A percentile compares a stretch with the other conserved stretches of the same genome.
phyloP scores from a whole-genome alignment of 2,113 vertebrate genomes.

The Sylvietta virens region DNA sequence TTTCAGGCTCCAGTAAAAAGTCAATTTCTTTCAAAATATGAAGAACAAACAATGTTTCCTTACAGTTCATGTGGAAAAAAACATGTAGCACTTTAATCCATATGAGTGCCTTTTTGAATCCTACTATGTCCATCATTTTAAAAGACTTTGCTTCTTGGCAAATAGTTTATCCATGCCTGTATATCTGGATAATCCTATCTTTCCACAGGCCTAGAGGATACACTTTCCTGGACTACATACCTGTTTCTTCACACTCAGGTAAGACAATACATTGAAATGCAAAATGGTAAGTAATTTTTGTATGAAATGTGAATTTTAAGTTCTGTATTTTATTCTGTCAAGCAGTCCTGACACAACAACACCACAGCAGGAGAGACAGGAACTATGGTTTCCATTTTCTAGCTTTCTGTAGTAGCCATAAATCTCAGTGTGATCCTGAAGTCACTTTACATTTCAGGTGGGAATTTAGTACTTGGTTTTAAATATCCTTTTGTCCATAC shows the following conservation, averaged over 20 bases:
- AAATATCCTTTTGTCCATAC: neutral
- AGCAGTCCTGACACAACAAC: neutral
- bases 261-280: neutral
- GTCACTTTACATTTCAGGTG: neutral
- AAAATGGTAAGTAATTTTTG: neutral
- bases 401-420: neutral
- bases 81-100: neutral
- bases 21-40: neutral
- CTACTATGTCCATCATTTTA: neutral
- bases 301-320: neutral
- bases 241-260: neutral
- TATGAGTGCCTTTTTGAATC: neutral
- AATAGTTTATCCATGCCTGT: neutral
- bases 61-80: neutral
- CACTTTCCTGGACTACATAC: neutral
- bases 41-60: neutral
- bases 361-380: neutral
- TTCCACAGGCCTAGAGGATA: neutral
- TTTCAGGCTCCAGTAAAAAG: neutral
- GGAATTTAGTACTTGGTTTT: neutral
- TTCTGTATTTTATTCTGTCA: neutral
- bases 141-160: neutral
- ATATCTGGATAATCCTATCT: neutral
- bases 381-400: neutral
- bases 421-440: conserved; percentile 3